These are phyloP conservation scores for Epizoanthus illoricatus DNA, from an alignment of 92 coral and sea anemone species.

Conservation along the genomic window DNA sequence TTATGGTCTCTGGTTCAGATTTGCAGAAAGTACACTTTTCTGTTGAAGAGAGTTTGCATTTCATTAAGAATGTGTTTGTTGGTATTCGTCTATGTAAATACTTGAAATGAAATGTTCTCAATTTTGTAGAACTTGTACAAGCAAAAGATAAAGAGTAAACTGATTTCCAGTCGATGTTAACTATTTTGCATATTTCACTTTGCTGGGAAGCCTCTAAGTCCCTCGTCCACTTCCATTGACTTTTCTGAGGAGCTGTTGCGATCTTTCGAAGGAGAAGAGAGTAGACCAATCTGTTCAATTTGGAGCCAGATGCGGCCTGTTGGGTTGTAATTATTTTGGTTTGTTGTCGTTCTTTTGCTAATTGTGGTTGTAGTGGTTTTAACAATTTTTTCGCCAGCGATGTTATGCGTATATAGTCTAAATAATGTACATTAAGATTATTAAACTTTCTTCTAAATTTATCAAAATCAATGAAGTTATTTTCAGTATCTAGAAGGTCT, in stretches of 20 bases:
- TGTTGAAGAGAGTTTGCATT: slow-evolving; percentile 27
- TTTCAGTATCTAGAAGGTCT: slow-evolving; percentile 21
- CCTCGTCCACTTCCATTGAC: slow-evolving; percentile 13
- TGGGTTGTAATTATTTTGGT: slow-evolving; percentile 12
- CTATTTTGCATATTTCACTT: not conserved
- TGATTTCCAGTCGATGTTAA: not conserved
- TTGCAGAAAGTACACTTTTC: slow-evolving; percentile 17
- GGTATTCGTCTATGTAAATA: slow-evolving; percentile 16
- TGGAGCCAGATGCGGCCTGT: slow-evolving; percentile 14
- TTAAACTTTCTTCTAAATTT: slow-evolving; percentile 14
- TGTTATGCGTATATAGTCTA: not conserved
- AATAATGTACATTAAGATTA: slow-evolving; percentile 31
- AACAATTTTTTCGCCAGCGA: slow-evolving; percentile 3
- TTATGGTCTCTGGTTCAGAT: slow-evolving; percentile 25
- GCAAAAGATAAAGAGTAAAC: slow-evolving; percentile 9
- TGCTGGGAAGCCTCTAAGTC: slow-evolving; percentile 6
- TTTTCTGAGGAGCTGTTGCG: slow-evolving; percentile 18
- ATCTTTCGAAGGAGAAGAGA: slow-evolving; percentile 14
- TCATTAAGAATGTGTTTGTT: slow-evolving; percentile 12
- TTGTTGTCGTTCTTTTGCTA: slow-evolving; percentile 14
- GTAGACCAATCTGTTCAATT: slow-evolving; percentile 12
- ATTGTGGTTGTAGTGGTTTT: slow-evolving; percentile 20
- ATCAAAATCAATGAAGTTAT: slow-evolving; percentile 18
- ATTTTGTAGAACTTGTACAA: not conserved
- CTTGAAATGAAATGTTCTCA: slow-evolving; percentile 7